Evolutionary conservation across 2,888 invertebrate species (phyloP).

Genomic region (Agrilus biguttatus): DNA sequence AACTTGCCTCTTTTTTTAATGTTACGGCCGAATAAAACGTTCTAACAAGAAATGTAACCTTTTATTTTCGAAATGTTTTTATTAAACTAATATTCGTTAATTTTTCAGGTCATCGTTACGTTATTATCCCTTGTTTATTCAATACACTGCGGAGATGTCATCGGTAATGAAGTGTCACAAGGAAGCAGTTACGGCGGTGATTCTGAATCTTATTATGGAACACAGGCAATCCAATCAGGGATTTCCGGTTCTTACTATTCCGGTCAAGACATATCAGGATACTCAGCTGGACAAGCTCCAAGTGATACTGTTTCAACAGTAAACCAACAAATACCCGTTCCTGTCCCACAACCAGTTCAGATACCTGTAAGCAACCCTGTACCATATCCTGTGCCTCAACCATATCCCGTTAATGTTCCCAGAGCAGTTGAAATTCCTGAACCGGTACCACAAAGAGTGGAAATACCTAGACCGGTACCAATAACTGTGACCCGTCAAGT

Average conservation of each 20-base stretch:
- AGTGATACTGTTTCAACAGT: conserved; percentile 24
- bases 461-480: background rate
- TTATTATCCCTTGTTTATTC: too few relatives aligned
- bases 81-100: too few relatives aligned
- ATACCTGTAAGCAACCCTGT: conserved; percentile 7
- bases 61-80: too few relatives aligned
- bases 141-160: conserved; percentile 1
- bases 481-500: conserved; percentile 8
- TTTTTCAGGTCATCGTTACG: too few relatives aligned
- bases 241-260: background rate
- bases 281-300: conserved; percentile 7
- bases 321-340: conserved; percentile 12
- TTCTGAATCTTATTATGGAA: background rate
- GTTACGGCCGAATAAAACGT: too few relatives aligned
- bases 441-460: background rate
- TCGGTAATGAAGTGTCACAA: conserved; percentile 1
- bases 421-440: background rate
- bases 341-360: conserved; percentile 1
- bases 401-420: conserved; percentile 1
- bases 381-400: background rate
- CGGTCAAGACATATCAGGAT: conserved; percentile 7
- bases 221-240: conserved; percentile 4
- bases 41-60: too few relatives aligned
- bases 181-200: conserved; percentile 4
- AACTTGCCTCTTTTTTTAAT: too few relatives aligned